Percentiles rank a stretch among this genome's conserved stretches.
These are phyloP conservation scores for Semaprochilodus insignis DNA, from an alignment of 2,797 vertebrate species.

Conservation along the genomic window DNA sequence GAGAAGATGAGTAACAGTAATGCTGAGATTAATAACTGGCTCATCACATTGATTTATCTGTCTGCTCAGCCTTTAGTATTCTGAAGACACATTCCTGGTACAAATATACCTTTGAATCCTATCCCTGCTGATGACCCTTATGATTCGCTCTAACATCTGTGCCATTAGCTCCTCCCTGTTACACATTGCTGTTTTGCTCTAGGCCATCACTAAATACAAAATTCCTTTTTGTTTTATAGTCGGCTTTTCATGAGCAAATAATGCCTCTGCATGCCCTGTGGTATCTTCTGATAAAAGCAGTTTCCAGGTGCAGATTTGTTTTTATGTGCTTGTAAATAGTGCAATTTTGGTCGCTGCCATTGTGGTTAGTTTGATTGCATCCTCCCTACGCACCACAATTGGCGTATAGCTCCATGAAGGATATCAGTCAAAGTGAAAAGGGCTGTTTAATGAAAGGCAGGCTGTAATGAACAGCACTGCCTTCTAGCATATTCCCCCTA, in stretches of 20 bases:
- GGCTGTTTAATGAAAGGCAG: slow-evolving; percentile 59
- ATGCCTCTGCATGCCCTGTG: background rate
- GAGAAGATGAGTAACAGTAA: too few relatives aligned
- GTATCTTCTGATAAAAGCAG: background rate
- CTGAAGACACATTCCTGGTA: background rate
- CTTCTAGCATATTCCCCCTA: slow-evolving; percentile 69
- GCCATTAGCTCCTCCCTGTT: background rate
- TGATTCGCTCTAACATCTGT: background rate
- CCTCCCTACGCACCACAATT: slow-evolving; percentile 51
- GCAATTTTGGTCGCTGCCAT: slow-evolving; percentile 25
- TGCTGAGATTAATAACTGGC: too few relatives aligned
- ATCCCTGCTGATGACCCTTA: background rate
- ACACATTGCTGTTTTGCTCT: background rate
- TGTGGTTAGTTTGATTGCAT: slow-evolving; percentile 12
- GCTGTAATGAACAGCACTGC: slow-evolving; percentile 57
- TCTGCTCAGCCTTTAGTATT: too few relatives aligned
- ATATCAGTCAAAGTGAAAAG: slow-evolving; percentile 69
- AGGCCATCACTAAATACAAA: background rate
- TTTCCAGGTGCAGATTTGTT: slow-evolving; percentile 3
- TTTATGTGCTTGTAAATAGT: slow-evolving; percentile 35
- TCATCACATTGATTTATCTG: too few relatives aligned
- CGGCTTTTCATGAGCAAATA: background rate
- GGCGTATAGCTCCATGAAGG: slow-evolving; percentile 40
- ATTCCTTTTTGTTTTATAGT: background rate
- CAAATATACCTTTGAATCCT: background rate